A percentile compares a stretch with the other conserved stretches of the same genome.
These are phyloP conservation scores for Diadema setosum DNA, from an alignment of 35 echinoderm and acorn worm genomes.

Conservation along the genomic window DNA sequence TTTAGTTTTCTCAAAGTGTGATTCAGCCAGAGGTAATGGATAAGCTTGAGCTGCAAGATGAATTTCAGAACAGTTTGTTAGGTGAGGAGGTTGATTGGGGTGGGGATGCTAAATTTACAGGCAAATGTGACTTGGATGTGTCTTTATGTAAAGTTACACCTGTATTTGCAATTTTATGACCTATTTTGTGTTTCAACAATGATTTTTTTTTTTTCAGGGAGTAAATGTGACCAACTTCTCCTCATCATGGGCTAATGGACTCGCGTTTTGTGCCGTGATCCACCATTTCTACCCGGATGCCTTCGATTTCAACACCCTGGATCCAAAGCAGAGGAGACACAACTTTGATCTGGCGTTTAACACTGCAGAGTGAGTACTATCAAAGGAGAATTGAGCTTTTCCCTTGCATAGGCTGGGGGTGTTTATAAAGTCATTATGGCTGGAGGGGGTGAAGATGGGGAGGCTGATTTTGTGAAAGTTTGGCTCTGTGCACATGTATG, in stretches of 20 bases:
- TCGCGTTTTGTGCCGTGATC: conserved; percentile 94
- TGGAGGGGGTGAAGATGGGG: too few species aligned
- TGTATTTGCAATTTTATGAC: not conserved
- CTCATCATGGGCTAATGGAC: conserved; percentile 72
- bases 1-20: too few species aligned
- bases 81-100: too few species aligned
- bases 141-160: not conserved
- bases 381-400: too few species aligned
- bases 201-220: conserved; percentile 41
- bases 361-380: conserved; percentile 91
- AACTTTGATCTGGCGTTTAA: conserved; percentile 96
- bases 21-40: too few species aligned
- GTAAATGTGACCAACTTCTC: conserved; percentile 84
- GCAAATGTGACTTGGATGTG: not conserved
- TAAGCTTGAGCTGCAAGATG: too few species aligned
- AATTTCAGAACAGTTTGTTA: too few species aligned
- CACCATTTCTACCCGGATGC: conserved; percentile 77
- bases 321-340: conserved; percentile 69
- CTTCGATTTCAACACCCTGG: conserved; percentile 72
- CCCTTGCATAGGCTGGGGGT: too few species aligned
- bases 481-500: too few species aligned
- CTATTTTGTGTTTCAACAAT: not conserved
- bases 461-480: too few species aligned
- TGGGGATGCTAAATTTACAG: too few species aligned
- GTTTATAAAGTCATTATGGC: too few species aligned